Evolutionary conservation across 30 jellyfish, hydroid and myxozoan species (phyloP).

Genomic region (Aurelia coerulea): DNA sequence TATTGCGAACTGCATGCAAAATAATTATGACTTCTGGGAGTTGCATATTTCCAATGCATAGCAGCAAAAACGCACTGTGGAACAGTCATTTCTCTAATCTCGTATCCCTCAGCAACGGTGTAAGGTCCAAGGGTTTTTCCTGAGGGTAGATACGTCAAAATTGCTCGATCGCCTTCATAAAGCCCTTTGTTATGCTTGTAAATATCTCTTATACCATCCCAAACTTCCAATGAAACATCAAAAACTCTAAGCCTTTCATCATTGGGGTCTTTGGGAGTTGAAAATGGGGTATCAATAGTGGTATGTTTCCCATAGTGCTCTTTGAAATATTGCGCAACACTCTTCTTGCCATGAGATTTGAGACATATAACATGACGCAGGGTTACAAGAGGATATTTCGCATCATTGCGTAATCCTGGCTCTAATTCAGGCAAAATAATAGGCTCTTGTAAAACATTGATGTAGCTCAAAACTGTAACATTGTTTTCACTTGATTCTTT

Average conservation of each 20-base stretch:
- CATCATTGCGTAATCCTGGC: not conserved
- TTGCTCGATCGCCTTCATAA: not conserved
- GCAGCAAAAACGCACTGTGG: slow-evolving; percentile 29
- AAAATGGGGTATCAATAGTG: not conserved
- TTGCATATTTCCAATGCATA: slow-evolving; percentile 9
- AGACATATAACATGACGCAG: not conserved
- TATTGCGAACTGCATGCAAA: slow-evolving; percentile 4
- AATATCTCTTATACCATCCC: not conserved
- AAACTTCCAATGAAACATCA: not conserved
- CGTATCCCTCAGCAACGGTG: slow-evolving; percentile 21
- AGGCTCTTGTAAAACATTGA: no score
- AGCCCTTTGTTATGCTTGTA: not conserved
- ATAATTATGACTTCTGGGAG: not conserved
- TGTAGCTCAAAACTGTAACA: no score
- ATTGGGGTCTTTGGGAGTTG: not conserved
- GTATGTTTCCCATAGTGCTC: not conserved
- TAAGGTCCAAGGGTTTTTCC: not conserved
- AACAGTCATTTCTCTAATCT: slow-evolving; percentile 11
- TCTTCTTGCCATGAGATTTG: not conserved
- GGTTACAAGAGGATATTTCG: not conserved
- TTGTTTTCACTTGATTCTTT: no score
- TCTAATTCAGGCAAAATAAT: no score
- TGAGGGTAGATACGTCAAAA: not conserved
- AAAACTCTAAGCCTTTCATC: not conserved
- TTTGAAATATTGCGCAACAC: not conserved